Evolutionary conservation across 2,113 vertebrate genomes (phyloP).

Genomic region (Dasyprocta punctata): DNA sequence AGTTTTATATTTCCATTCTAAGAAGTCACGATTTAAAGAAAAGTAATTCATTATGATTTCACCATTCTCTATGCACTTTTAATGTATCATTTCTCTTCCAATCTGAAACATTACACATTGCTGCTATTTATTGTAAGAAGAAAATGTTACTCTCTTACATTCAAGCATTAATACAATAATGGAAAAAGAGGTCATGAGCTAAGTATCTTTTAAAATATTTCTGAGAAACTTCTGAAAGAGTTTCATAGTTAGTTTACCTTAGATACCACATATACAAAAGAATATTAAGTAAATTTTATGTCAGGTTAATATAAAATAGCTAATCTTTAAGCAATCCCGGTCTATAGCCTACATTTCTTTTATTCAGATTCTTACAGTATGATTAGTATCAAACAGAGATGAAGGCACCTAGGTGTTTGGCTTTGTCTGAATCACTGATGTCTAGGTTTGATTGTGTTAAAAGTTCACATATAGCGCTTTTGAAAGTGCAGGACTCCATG

Average conservation of each 20-base stretch:
- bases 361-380: background rate
- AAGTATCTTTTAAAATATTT: constrained; percentile 44
- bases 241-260: constrained; percentile 20
- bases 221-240: background rate
- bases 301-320: background rate
- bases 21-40: constrained; percentile 8
- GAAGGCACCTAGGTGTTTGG: background rate
- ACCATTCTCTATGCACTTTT: constrained; percentile 11
- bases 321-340: constrained; percentile 25
- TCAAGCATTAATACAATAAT: background rate
- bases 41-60: constrained; percentile 39
- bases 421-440: background rate
- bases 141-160: background rate
- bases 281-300: background rate
- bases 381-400: background rate
- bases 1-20: constrained; percentile 13
- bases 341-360: constrained; percentile 32
- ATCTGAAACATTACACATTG: background rate
- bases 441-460: background rate
- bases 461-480: background rate
- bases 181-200: background rate
- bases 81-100: constrained; percentile 41
- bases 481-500: background rate
- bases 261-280: constrained; percentile 2
- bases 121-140: background rate